These are phyloP conservation scores for Anoplophora glabripennis DNA, from an alignment of 1,140 invertebrate genomes.

Conservation along the genomic window DNA sequence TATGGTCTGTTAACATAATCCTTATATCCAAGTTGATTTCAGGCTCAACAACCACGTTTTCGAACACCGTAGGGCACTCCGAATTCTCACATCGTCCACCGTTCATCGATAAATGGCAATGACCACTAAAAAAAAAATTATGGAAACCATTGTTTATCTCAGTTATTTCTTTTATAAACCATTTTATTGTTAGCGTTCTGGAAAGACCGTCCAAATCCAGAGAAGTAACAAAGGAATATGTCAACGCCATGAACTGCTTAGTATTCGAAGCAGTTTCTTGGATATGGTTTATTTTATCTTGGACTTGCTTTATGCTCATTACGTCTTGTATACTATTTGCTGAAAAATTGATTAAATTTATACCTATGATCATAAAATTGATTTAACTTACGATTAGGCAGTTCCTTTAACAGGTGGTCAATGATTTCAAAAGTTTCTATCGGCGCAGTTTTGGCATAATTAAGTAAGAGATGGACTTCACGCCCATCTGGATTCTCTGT, in stretches of 20 bases:
- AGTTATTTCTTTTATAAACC: conserved; percentile 21
- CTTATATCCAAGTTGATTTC: conserved; percentile 52
- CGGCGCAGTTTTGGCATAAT: conserved; percentile 46
- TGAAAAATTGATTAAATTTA: background rate
- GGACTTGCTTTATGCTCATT: conserved; percentile 53
- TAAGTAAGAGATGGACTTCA: conserved; percentile 51
- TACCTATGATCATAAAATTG: background rate
- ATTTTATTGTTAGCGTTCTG: conserved; percentile 34
- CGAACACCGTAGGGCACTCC: conserved; percentile 34
- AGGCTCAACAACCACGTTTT: conserved; percentile 23
- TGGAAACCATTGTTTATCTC: too few species aligned
- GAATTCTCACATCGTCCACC: conserved; percentile 38
- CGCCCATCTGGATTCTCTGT: conserved; percentile 55
- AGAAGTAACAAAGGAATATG: conserved; percentile 51
- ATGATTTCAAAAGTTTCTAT: conserved; percentile 37
- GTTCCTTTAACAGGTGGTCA: conserved; percentile 32
- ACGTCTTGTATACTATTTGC: conserved; percentile 45
- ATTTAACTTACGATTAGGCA: conserved; percentile 40
- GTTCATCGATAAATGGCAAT: conserved; percentile 31
- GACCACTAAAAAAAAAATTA: conserved; percentile 16
- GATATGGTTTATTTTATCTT: conserved; percentile 44
- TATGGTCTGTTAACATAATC: conserved; percentile 55
- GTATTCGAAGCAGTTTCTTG: conserved; percentile 29
- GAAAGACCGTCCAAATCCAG: conserved; percentile 53
- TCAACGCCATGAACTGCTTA: conserved; percentile 50